Evolutionary conservation across 2,113 vertebrate species (phyloP).

Genomic region (Oxyura jamaicensis): DNA sequence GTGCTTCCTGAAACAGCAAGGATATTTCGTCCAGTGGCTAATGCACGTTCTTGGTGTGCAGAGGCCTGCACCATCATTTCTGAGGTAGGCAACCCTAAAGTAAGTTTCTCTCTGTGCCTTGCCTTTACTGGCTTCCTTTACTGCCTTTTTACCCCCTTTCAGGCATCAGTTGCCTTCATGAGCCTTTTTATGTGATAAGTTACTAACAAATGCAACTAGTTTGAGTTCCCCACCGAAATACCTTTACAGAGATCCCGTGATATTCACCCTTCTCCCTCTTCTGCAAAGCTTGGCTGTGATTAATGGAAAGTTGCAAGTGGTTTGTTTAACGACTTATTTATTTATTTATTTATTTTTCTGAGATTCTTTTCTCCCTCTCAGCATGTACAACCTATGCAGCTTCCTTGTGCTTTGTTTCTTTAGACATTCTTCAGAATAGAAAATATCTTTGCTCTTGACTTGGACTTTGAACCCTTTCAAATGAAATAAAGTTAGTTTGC

Average conservation of each 20-base stretch:
- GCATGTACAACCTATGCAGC: not conserved
- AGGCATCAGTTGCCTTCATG: not conserved
- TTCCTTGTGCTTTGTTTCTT: not conserved
- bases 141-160: not conserved
- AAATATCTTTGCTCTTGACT: not conserved
- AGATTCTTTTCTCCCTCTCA: not conserved
- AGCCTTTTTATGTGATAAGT: not conserved
- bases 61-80: not conserved
- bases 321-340: not conserved
- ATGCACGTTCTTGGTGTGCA: not conserved
- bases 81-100: not conserved
- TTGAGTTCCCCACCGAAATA: not conserved
- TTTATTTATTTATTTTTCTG: not conserved
- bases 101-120: not conserved
- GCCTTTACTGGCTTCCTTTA: not conserved
- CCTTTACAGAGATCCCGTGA: not conserved
- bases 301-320: not conserved
- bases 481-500: not conserved
- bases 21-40: not conserved
- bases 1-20: not conserved
- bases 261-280: not conserved
- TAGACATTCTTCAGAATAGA: not conserved
- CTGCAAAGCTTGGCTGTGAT: not conserved
- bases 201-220: not conserved
- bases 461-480: not conserved